phyloP scores from a whole-genome alignment of 2,113 vertebrate genomes.

The Antechinus stuartii region DNA sequence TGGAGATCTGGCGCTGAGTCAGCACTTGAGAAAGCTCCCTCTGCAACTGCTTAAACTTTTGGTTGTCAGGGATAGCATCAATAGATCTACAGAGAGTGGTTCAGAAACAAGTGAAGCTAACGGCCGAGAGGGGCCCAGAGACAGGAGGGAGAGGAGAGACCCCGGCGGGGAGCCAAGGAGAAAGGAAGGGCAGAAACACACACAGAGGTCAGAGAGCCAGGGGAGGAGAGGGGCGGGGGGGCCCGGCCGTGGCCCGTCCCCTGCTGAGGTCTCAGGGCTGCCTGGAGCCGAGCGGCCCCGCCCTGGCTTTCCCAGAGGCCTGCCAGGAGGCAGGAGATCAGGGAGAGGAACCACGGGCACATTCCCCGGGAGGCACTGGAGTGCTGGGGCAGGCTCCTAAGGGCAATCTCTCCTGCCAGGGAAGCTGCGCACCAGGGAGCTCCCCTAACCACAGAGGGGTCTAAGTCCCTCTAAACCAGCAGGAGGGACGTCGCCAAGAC shows the following conservation, averaged over 20 bases:
- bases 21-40: constrained; percentile 99
- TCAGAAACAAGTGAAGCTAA: constrained; percentile 72
- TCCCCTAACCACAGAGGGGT: background rate
- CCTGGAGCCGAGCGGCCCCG: fast-evolving
- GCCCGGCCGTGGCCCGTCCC: background rate
- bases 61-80: constrained; percentile 98
- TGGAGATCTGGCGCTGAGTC: constrained; percentile 99
- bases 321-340: background rate
- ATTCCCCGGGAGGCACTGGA: background rate
- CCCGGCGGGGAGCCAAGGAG: background rate
- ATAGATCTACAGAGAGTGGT: constrained; percentile 94
- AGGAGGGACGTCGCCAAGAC: background rate
- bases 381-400: background rate
- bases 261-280: background rate
- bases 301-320: fast-evolving
- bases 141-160: background rate
- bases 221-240: background rate
- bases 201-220: background rate
- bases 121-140: constrained; percentile 61
- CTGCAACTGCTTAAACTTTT: constrained; percentile 99
- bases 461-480: background rate
- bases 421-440: background rate
- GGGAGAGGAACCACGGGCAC: background rate
- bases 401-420: background rate
- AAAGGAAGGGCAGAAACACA: background rate